Evolutionary conservation across 2,797 vertebrate species (phyloP).

Genomic region (Taenioides sp.): DNA sequence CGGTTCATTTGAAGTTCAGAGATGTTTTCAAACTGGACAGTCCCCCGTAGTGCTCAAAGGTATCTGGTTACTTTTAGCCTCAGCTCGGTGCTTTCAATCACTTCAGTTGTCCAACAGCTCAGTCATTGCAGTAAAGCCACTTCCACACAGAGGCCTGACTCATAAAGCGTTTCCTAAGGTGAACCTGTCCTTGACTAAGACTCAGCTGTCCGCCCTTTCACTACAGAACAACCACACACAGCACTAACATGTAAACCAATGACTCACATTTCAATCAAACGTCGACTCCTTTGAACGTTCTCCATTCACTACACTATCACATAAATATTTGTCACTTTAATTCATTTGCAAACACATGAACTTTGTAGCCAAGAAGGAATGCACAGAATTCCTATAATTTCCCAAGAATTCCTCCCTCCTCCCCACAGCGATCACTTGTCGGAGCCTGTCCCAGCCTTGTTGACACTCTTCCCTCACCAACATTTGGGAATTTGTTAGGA

Average conservation of each 20-base stretch:
- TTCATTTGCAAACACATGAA: conserved; percentile 22
- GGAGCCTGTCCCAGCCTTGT: conserved; percentile 72
- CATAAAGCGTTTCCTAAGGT: conserved; percentile 18
- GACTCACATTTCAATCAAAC: conserved; percentile 15
- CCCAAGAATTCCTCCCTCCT: conserved; percentile 63
- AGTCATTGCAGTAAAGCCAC: conserved; percentile 9
- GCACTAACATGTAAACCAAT: conserved; percentile 10
- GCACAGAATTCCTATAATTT: conserved; percentile 70
- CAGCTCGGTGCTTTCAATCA: background rate
- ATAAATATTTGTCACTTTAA: background rate
- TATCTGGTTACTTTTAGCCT: background rate
- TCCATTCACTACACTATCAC: background rate
- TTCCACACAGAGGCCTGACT: conserved; percentile 7
- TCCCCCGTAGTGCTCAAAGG: background rate
- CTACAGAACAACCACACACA: conserved; percentile 16
- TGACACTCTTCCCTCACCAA: conserved; percentile 54
- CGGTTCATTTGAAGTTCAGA: background rate
- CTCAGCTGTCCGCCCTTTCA: conserved; percentile 29
- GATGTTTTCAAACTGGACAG: background rate
- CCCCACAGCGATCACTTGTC: conserved; percentile 68
- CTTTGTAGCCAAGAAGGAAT: conserved; percentile 60
- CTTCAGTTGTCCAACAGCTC: background rate
- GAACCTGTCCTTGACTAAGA: conserved; percentile 49
- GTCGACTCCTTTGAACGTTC: background rate
- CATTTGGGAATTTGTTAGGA: conserved; percentile 65